Percentiles rank a stretch among this genome's conserved stretches.
phyloP scores from a whole-genome alignment of 2,888 invertebrate genomes.

The Thelaira solivaga region DNA sequence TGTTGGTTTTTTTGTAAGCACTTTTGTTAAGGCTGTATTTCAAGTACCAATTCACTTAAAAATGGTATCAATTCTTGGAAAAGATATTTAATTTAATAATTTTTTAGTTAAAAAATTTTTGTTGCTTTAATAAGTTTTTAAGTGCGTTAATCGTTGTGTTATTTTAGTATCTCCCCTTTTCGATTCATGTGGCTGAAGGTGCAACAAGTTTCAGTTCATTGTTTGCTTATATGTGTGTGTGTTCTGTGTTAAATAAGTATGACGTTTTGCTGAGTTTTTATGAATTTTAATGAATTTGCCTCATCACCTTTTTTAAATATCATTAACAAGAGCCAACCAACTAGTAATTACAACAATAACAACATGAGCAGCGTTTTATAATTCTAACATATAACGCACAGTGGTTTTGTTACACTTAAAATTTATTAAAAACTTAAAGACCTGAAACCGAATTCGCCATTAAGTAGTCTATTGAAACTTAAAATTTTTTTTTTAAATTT shows the following conservation, averaged over 20 bases:
- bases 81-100: conserved; percentile 66
- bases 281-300: conserved; percentile 48
- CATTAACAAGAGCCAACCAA: conserved; percentile 47
- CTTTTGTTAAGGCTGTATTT: conserved; percentile 30
- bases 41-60: conserved; percentile 75
- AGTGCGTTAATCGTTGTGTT: conserved; percentile 73
- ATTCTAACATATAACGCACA: conserved; percentile 1
- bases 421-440: too few species aligned
- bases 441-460: too few species aligned
- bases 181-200: conserved; percentile 17
- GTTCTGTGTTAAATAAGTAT: not conserved
- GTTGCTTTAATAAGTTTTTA: conserved; percentile 73
- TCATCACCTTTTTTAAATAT: conserved; percentile 59
- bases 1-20: too few species aligned
- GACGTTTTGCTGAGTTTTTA: not conserved
- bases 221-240: too few species aligned
- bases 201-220: not conserved
- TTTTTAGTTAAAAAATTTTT: too few species aligned
- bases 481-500: too few species aligned
- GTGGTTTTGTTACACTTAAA: too few species aligned
- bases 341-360: conserved; percentile 22
- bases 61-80: conserved; percentile 76
- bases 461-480: too few species aligned
- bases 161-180: not conserved
- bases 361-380: conserved; percentile 39